Conservation (phyloP, 2,797 vertebrate genomes). For the Chrysolophus pictus region DNA sequence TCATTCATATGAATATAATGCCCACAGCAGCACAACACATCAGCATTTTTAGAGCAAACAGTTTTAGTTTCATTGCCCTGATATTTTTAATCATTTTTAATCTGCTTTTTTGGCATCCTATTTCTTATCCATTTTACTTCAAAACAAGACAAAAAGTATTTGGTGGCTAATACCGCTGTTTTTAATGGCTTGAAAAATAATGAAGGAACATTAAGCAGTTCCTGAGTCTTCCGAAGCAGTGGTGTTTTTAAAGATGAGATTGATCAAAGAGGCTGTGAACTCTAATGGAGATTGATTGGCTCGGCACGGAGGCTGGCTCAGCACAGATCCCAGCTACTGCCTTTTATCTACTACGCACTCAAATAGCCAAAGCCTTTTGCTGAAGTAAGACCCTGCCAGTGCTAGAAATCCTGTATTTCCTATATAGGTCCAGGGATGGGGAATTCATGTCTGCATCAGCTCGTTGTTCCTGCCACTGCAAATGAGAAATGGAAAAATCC, state of each 20-base stretch:
- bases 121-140: not conserved
- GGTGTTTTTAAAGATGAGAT: constrained; percentile 68
- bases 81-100: constrained; percentile 69
- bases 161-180: constrained; percentile 47
- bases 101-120: constrained; percentile 22
- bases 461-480: not conserved
- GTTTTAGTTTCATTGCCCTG: constrained; percentile 56
- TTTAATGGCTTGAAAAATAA: constrained; percentile 57
- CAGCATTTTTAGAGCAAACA: constrained; percentile 60
- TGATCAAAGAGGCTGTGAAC: constrained; percentile 68
- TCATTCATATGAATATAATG: constrained; percentile 68
- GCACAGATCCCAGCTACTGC: not conserved
- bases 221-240: not conserved
- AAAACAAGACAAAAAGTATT: constrained; percentile 54
- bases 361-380: not conserved
- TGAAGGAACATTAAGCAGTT: constrained; percentile 55
- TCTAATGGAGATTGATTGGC: constrained; percentile 65
- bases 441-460: not conserved
- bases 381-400: not conserved
- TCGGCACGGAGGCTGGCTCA: constrained; percentile 7
- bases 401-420: not conserved
- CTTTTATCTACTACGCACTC: constrained; percentile 26
- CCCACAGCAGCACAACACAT: constrained; percentile 41
- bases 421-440: not conserved
- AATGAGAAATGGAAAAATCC: not conserved